phyloP scores from a whole-genome alignment of 2,888 invertebrate genomes.

The Drosophila hamatofila region DNA sequence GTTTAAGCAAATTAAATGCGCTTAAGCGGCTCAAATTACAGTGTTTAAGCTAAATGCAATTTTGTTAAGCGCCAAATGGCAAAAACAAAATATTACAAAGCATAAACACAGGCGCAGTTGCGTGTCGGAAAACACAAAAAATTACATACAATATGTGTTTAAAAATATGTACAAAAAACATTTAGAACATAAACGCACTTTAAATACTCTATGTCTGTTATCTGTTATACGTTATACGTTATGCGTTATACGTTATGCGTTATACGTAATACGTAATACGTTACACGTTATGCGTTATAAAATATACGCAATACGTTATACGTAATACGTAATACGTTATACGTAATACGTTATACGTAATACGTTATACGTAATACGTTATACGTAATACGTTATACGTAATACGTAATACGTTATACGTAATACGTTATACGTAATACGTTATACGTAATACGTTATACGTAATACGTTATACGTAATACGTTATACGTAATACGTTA shows the following conservation, averaged over 20 bases:
- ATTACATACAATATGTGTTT: constrained; percentile 37
- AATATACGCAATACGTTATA: neutral
- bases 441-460: constrained; percentile 1
- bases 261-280: neutral
- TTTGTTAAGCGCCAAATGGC: constrained; percentile 55
- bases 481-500: constrained; percentile 2
- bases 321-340: neutral
- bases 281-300: neutral
- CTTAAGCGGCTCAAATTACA: constrained; percentile 76
- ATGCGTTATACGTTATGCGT: neutral
- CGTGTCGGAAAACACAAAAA: constrained; percentile 58
- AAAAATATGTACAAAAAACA: constrained; percentile 19
- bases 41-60: constrained; percentile 76
- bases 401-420: neutral
- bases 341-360: neutral
- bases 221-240: neutral
- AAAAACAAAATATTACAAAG: constrained; percentile 43
- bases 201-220: constrained; percentile 17
- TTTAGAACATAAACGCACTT: neutral
- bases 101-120: constrained; percentile 50
- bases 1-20: constrained; percentile 68
- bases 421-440: neutral
- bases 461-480: constrained; percentile 1
- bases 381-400: neutral
- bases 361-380: neutral